Evolutionary conservation across 1,140 invertebrate species (phyloP).

Genomic region (Panagrolaimus sp.): DNA sequence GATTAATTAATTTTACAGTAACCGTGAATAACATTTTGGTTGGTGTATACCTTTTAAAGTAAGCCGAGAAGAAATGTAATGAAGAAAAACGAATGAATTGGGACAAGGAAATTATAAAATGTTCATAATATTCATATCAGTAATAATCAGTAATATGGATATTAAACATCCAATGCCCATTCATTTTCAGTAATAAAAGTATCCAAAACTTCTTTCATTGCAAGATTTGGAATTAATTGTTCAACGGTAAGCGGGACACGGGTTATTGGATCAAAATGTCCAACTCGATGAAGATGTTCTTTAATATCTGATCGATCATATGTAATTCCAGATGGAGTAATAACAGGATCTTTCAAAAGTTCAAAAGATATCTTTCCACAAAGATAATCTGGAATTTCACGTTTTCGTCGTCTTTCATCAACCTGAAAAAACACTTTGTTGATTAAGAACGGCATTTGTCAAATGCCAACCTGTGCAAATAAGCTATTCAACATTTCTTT

Average conservation of each 20-base stretch:
- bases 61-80: too few species aligned
- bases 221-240: constrained; percentile 93
- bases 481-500: constrained; percentile 20
- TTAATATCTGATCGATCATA: constrained; percentile 97
- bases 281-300: constrained; percentile 88
- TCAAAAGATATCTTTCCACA: constrained; percentile 98
- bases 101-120: too few species aligned
- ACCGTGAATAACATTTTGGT: too few species aligned
- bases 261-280: constrained; percentile 92
- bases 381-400: constrained; percentile 94
- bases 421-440: constrained; percentile 41
- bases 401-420: constrained; percentile 67
- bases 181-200: constrained; percentile 89
- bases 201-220: constrained; percentile 98
- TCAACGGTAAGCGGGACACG: constrained; percentile 68
- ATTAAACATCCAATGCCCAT: constrained; percentile 81
- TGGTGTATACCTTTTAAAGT: too few species aligned
- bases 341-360: constrained; percentile 91
- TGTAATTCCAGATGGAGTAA: constrained; percentile 95
- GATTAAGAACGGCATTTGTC: background rate
- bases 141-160: too few species aligned
- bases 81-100: background rate
- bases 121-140: too few species aligned
- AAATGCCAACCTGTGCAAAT: constrained; percentile 8
- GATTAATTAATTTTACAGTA: too few species aligned